These are phyloP conservation scores for Papilio xuthus DNA, from an alignment of 1,140 invertebrate genomes.

Conservation along the genomic window DNA sequence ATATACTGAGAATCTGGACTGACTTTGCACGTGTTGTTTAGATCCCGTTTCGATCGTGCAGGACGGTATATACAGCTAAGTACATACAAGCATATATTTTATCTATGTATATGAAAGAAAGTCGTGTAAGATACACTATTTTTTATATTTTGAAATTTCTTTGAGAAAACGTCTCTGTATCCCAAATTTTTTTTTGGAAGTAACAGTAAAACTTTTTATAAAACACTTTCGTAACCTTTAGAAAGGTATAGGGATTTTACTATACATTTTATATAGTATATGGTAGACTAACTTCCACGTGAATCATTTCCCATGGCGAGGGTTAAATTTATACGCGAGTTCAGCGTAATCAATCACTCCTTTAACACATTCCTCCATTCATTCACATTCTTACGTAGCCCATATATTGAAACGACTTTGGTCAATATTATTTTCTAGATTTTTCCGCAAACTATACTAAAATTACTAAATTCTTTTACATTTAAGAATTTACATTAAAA, in stretches of 20 bases:
- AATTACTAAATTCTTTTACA: no score
- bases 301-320: background rate
- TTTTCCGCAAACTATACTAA: background rate
- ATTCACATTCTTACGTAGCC: background rate
- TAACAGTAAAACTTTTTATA: no score
- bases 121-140: no score
- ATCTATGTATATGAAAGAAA: no score
- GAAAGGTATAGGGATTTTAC: background rate
- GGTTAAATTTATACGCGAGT: background rate
- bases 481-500: no score
- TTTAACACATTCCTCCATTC: constrained; percentile 4
- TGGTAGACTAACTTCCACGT: background rate
- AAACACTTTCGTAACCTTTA: no score
- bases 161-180: no score
- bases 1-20: background rate
- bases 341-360: background rate
- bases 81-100: no score
- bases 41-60: background rate
- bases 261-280: background rate
- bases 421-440: background rate
- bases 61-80: background rate
- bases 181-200: no score
- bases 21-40: background rate
- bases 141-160: no score
- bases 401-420: background rate